Conservation (phyloP, 92 coral and sea anemone genomes). For the Porites lobata region DNA sequence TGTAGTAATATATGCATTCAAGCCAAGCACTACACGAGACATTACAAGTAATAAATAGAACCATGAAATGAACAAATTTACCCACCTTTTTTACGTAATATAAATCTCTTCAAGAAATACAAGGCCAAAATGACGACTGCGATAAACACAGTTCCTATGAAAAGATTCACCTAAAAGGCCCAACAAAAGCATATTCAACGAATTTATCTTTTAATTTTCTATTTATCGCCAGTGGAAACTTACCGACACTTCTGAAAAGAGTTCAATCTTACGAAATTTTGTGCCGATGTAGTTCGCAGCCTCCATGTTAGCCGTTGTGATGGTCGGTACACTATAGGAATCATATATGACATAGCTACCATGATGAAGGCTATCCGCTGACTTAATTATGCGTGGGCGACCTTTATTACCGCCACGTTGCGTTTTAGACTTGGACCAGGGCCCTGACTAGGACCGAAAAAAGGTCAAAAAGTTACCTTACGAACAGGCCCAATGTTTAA, state of each 20-base stretch:
- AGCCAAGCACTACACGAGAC: background rate
- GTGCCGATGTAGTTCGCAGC: conserved; percentile 56
- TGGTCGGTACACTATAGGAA: background rate
- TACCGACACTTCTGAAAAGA: conserved; percentile 77
- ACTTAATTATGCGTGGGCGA: conserved; percentile 22
- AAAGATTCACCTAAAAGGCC: conserved; percentile 70
- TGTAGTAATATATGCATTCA: too few species aligned
- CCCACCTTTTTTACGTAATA: conserved; percentile 77
- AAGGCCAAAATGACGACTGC: conserved; percentile 52
- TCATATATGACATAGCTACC: too few species aligned
- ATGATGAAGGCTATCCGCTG: conserved; percentile 70
- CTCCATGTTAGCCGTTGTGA: conserved; percentile 61
- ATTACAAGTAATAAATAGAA: background rate
- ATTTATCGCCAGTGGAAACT: background rate
- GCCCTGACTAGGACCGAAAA: background rate
- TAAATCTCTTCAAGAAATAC: conserved; percentile 54
- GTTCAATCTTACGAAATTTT: conserved; percentile 50
- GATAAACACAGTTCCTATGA: conserved; percentile 78
- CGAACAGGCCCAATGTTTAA: too few species aligned
- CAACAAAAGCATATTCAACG: background rate
- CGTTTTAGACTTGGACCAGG: background rate
- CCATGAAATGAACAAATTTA: background rate
- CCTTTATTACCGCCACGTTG: conserved; percentile 6
- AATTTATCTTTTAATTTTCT: background rate
- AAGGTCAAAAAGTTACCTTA: background rate